A percentile compares a stretch with the other conserved stretches of the same genome.
Conservation (phyloP, 2,113 vertebrate genomes). For the Gobio gobio region DNA sequence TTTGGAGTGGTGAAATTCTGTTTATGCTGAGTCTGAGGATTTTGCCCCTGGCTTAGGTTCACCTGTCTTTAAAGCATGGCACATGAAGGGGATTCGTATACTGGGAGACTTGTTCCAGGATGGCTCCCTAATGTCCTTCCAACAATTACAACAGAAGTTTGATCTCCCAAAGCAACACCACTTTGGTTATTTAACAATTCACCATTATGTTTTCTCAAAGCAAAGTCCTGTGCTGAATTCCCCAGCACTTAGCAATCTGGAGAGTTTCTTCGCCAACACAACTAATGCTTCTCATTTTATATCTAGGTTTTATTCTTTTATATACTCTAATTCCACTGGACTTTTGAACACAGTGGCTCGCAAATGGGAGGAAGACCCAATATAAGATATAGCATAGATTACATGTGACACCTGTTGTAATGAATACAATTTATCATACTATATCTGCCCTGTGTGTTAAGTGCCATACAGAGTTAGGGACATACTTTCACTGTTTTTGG, state of each 20-base stretch:
- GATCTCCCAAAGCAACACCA: neutral
- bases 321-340: neutral
- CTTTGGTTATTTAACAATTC: neutral
- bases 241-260: neutral
- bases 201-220: neutral
- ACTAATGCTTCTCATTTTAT: neutral
- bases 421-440: too few species aligned
- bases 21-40: neutral
- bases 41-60: neutral
- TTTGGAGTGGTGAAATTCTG: neutral
- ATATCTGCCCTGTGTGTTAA: too few species aligned
- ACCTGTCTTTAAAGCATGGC: neutral
- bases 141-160: neutral
- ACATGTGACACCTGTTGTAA: too few species aligned
- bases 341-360: neutral
- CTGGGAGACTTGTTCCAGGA: neutral
- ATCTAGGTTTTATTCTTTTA: neutral
- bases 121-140: neutral
- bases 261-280: neutral
- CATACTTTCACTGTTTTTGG: neutral
- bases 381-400: too few species aligned
- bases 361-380: neutral
- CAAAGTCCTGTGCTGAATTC: neutral
- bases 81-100: neutral
- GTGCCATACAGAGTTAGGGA: too few species aligned